A percentile compares a stretch with the other conserved stretches of the same genome.
Conservation (phyloP, 2,888 invertebrate species). For the Galeopsomyia nigrocyanea region DNA sequence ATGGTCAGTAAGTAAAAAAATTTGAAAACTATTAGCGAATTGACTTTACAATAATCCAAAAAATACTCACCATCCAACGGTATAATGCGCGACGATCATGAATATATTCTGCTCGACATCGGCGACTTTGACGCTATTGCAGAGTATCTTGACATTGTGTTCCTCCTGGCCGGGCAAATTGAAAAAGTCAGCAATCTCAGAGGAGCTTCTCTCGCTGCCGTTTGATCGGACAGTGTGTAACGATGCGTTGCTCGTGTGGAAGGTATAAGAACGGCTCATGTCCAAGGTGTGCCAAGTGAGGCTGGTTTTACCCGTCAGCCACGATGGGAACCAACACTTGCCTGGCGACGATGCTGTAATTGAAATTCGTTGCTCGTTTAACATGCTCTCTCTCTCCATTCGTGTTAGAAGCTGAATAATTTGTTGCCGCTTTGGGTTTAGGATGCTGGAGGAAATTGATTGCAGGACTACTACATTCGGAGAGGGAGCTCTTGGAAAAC, state of each 20-base stretch:
- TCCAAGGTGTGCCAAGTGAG: conserved; percentile 87
- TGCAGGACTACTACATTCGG: too few species aligned
- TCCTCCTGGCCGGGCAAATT: conserved; percentile 64
- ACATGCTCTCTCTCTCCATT: too few species aligned
- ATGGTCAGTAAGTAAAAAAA: too few species aligned
- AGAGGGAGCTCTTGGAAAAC: too few species aligned
- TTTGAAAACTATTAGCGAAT: too few species aligned
- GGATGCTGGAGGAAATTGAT: too few species aligned
- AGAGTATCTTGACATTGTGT: conserved; percentile 65
- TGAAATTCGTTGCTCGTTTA: too few species aligned
- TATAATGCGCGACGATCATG: conserved; percentile 79
- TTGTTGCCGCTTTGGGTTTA: too few species aligned
- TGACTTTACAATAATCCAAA: too few species aligned
- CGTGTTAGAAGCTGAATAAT: too few species aligned
- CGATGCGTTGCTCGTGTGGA: conserved; percentile 85
- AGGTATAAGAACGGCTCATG: conserved; percentile 87
- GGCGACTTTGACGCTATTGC: conserved; percentile 64
- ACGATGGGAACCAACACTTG: conserved; percentile 88
- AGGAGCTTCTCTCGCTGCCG: conserved; percentile 60
- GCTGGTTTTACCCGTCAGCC: conserved; percentile 83
- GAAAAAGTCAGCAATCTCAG: conserved; percentile 58
- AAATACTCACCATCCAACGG: conserved; percentile 78
- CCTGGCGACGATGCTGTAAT: conserved; percentile 78
- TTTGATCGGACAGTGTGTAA: conserved; percentile 76
- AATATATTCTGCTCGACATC: conserved; percentile 70